phyloP scores from a whole-genome alignment of 2,113 vertebrate genomes.

The Sinocyclocheilus rhinocerous region DNA sequence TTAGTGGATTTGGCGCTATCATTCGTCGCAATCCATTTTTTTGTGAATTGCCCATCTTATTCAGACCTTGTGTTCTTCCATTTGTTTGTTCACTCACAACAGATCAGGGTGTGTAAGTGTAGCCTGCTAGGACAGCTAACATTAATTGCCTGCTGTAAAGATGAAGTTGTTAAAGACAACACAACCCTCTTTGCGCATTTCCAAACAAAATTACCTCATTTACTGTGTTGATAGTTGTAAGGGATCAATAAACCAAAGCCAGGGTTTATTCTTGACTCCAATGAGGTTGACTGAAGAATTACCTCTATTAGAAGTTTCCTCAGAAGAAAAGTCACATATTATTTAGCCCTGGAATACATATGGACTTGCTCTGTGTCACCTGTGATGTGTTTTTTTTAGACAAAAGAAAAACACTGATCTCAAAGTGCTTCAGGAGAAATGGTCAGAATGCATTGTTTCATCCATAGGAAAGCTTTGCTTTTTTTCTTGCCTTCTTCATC shows the following conservation, averaged over 20 bases:
- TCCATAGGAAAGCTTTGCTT: conserved; percentile 9
- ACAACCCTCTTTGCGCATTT: conserved; percentile 73
- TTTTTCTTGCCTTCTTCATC: not conserved
- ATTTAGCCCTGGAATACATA: conserved; percentile 67
- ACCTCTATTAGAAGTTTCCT: conserved; percentile 72
- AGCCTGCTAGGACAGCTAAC: conserved; percentile 65
- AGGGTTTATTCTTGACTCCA: conserved; percentile 71
- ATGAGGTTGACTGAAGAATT: conserved; percentile 71
- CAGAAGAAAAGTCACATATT: conserved; percentile 73
- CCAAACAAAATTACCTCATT: conserved; percentile 79
- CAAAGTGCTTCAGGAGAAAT: not conserved
- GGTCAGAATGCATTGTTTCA: not conserved
- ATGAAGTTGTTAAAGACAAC: conserved; percentile 76
- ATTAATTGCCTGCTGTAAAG: conserved; percentile 71
- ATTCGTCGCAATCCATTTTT: not conserved
- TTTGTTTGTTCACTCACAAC: conserved; percentile 22
- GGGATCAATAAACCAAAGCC: conserved; percentile 74
- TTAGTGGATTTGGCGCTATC: conserved; percentile 15
- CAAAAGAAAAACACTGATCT: not conserved
- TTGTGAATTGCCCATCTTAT: not conserved
- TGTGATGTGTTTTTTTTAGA: conserved; percentile 13
- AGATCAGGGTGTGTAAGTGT: conserved; percentile 17
- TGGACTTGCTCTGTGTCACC: not conserved
- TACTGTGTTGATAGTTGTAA: conserved; percentile 72
- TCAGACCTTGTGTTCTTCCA: not conserved